Base-by-base conservation (phyloP, 1,140 invertebrate genomes). In the Luehdorfia chinensis region DNA sequence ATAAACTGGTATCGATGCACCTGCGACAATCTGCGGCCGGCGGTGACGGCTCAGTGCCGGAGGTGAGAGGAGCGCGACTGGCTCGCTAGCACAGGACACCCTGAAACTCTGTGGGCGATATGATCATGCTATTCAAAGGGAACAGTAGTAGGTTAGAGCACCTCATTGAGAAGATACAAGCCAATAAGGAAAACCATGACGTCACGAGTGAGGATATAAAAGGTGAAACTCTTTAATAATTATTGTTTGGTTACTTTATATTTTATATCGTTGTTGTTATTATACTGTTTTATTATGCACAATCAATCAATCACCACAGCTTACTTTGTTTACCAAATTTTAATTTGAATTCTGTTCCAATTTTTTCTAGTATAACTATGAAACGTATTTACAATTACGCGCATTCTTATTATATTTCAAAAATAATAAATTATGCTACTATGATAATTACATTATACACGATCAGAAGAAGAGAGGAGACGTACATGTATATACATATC, bases 151-250 rank as follows among this genome's bases (percentile, higher is more conserved):
- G 92, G 53, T 78, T 95, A 66, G 93, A 94, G 81, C 90, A 94
- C 62, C 88, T 95, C 54, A 95, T 95, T 57, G 93, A 94, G 69
- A 94, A 94, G 84, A 94, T 95, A 60, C 94, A 95, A 68, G 92
- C 93, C 1, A 93, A 93, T 59, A 94, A 94, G 81, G 87, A 89
- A 60, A 89, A 89, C 48, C 87, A 88, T 81, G 86, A 88, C 58
- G 86, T 87, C n/a, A 84, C 70, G 1, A 66, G 87, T 2, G 87
- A 89, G 46, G 88, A 88, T 48, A 77, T 89, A 44, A 89, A 88
- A 87, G 87, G 89, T 85, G 32, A 71, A 75, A 18, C 2, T n/a
- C n/a, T n/a, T n/a, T n/a, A n/a, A n/a, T n/a, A n/a, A n/a, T n/a
- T n/a, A n/a, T n/a, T n/a, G n/a, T n/a, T n/a, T n/a, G n/a, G n/a